A percentile compares a stretch with the other conserved stretches of the same genome.
Evolutionary conservation across 2,797 vertebrate species (phyloP).

Genomic region (Spinus olivaceus): DNA sequence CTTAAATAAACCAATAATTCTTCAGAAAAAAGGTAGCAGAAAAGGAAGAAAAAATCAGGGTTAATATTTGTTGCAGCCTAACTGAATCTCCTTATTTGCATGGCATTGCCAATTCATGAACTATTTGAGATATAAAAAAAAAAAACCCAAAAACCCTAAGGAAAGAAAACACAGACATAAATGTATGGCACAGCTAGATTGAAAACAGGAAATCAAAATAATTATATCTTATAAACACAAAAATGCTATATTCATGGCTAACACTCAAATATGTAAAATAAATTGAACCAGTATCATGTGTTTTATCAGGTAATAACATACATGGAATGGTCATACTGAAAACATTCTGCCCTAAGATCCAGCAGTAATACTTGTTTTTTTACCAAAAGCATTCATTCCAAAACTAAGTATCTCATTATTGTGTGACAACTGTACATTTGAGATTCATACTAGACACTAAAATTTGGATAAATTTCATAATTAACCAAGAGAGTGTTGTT

Average conservation of each 20-base stretch:
- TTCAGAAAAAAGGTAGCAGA: neutral
- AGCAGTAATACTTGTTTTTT: neutral
- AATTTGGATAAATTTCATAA: neutral
- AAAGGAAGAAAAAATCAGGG: neutral
- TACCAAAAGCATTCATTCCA: neutral
- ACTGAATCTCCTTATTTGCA: neutral
- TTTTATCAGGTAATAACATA: neutral
- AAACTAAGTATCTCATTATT: neutral
- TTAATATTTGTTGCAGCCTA: neutral
- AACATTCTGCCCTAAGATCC: neutral
- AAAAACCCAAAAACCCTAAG: neutral
- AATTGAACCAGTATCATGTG: neutral
- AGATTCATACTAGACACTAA: neutral
- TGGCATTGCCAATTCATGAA: neutral
- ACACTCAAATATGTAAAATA: neutral
- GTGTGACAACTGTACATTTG: neutral
- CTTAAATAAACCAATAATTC: neutral
- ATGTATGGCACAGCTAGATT: neutral
- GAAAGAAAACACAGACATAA: neutral
- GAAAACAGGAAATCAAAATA: neutral
- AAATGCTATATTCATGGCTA: neutral
- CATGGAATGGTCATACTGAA: neutral
- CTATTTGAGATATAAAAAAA: neutral
- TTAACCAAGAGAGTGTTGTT: neutral
- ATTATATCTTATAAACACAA: neutral